Evolutionary conservation across 2,113 vertebrate species (phyloP).

Genomic region (Clarias batrachus): DNA sequence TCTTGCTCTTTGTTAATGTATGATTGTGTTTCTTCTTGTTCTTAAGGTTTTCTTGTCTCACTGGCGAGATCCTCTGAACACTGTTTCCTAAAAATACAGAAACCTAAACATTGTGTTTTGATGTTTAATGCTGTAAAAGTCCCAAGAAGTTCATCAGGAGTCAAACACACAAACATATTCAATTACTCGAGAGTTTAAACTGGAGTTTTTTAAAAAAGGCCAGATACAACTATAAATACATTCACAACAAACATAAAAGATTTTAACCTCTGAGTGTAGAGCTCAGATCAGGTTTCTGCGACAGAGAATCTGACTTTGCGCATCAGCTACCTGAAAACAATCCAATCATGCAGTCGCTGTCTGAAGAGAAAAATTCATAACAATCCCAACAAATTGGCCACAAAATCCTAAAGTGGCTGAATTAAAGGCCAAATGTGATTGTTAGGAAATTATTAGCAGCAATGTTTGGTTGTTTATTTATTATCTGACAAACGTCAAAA

Average conservation of each 20-base stretch:
- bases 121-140: constrained; percentile 7
- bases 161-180: background rate
- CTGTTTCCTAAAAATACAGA: background rate
- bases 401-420: constrained; percentile 25
- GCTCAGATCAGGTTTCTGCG: background rate
- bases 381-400: background rate
- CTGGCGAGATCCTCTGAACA: background rate
- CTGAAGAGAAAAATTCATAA: background rate
- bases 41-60: background rate
- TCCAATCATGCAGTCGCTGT: background rate
- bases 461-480: background rate
- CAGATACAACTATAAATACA: constrained; percentile 18
- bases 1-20: no score
- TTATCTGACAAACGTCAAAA: background rate
- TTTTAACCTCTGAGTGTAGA: background rate
- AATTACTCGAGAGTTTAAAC: background rate
- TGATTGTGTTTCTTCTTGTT: no score
- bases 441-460: constrained; percentile 6
- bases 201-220: background rate
- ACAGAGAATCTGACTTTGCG: background rate
- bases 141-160: background rate
- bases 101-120: constrained; percentile 1
- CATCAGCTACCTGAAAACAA: background rate
- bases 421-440: constrained; percentile 48
- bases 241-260: constrained; percentile 20